A percentile compares a stretch with the other conserved stretches of the same genome.
Evolutionary conservation across 2,113 vertebrate species (phyloP).

Genomic region (Hyperoodon ampullatus): DNA sequence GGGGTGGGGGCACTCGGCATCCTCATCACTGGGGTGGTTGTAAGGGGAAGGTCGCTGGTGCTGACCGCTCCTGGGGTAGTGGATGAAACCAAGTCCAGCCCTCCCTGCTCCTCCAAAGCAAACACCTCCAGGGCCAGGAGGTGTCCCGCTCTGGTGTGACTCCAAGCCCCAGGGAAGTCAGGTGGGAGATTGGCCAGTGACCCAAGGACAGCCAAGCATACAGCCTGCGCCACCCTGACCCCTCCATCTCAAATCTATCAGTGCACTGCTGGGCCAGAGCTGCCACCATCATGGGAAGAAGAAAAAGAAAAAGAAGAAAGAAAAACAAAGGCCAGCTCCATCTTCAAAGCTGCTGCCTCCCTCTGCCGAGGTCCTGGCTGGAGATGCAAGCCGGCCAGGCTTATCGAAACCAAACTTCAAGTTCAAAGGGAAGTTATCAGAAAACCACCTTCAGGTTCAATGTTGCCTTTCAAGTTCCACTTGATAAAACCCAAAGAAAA

Average conservation of each 20-base stretch:
- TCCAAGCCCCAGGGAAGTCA: background rate
- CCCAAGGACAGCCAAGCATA: background rate
- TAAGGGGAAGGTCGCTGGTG: no score
- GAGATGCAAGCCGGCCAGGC: slow-evolving; percentile 58
- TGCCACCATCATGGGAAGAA: background rate
- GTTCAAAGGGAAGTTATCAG: slow-evolving; percentile 83
- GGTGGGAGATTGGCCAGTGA: background rate
- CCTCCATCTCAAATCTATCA: no score
- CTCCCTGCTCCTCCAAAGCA: background rate
- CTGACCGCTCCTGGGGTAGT: background rate
- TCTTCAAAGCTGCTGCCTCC: slow-evolving; percentile 72
- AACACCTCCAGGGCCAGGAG: background rate
- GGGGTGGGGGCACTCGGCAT: no score
- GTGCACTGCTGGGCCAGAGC: background rate
- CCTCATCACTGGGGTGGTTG: background rate
- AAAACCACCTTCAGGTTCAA: slow-evolving; percentile 81
- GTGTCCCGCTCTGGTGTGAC: no score
- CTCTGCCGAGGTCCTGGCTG: slow-evolving; percentile 70
- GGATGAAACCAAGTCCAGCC: background rate
- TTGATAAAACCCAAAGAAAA: slow-evolving; percentile 78
- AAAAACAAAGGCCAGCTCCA: slow-evolving; percentile 62
- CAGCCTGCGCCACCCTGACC: background rate
- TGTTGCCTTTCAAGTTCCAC: slow-evolving; percentile 83
- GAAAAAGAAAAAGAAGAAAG: slow-evolving; percentile 42
- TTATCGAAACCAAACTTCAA: slow-evolving; percentile 74